Base-by-base conservation (phyloP, 2,888 invertebrate genomes). In the Protonemura montana region DNA sequence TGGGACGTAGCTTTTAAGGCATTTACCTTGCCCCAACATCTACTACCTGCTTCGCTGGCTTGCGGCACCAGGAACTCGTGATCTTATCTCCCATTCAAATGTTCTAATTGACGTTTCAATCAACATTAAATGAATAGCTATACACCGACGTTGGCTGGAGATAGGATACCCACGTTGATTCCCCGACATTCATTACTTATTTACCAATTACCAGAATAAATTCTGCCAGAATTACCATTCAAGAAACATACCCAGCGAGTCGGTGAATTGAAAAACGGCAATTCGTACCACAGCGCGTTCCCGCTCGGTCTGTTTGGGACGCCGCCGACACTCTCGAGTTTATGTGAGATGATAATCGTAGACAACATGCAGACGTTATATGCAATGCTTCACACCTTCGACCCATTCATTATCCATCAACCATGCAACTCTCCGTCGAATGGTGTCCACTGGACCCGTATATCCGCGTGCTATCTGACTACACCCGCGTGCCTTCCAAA, bases 1-100 rank as follows among this genome's bases (percentile, higher is more conserved):
- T 5, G 30, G 81, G 81, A 81, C 13, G 28, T n/a, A 81, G 78
- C 28, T 78, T 78, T 28, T 27, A 26, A 26, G 7, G 28, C 27
- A 27, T 30, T 30, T 81, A 81, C 81, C 26, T 81, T 78, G 5
- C 21, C 26, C 80, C 80, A 3, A 81, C 29, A 81, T 59, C 59
- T 10, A 7, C 59, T 59, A 59, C 59, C 59, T 59, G 13, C 59
- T 21, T 59, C 16, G 16, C 21, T 59, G 59, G 16, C 59, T 3
- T 1, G 59, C 59, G 3, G 59, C 59, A 2, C 59, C 1, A 3
- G 59, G 16, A 59, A 59, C 13, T 10, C 21, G 59, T 21, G 59
- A 81, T 81, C 81, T 81, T 29, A 81, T 81, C 81, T 81, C 81
- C 16, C 59, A 81, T 81, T 81, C 81, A 81, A 81, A 81, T 30